These are phyloP conservation scores for Oopsacas minuta DNA, from an alignment of 37 sponge, comb jelly and placozoan species.

Conservation along the genomic window DNA sequence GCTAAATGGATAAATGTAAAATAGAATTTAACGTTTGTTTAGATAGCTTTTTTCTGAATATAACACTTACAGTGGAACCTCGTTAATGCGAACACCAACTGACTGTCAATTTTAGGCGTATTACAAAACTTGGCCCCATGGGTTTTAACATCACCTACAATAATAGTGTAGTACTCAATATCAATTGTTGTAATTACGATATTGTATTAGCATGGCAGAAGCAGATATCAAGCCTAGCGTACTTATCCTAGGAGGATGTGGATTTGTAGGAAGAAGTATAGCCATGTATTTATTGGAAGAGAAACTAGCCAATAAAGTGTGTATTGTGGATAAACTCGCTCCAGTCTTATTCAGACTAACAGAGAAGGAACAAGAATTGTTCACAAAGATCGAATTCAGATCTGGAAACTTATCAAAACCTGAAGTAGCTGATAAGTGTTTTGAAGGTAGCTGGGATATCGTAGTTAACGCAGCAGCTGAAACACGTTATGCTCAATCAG, in stretches of 20 bases:
- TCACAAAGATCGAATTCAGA: conserved; percentile 58
- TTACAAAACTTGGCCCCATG: no score
- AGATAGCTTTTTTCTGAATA: no score
- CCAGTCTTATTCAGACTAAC: conserved; percentile 84
- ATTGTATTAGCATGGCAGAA: background rate
- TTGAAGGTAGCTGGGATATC: conserved; percentile 55
- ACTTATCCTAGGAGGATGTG: conserved; percentile 42
- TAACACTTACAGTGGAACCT: no score
- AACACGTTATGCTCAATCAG: conserved; percentile 73
- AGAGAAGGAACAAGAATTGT: conserved; percentile 39
- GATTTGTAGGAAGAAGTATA: conserved; percentile 74
- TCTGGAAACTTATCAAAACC: conserved; percentile 59
- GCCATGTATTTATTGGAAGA: conserved; percentile 44
- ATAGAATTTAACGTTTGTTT: no score
- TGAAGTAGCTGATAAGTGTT: conserved; percentile 45
- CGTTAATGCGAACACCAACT: no score
- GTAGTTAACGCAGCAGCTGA: conserved; percentile 83
- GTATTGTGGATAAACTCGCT: conserved; percentile 78
- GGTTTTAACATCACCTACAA: no score
- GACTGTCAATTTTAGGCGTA: no score
- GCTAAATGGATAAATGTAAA: no score
- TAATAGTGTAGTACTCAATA: background rate
- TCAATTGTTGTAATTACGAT: no score
- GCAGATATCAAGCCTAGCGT: background rate
- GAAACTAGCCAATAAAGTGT: conserved; percentile 34